Evolutionary conservation across 2,888 invertebrate species (phyloP).

Genomic region (Ochropleura leucogaster): DNA sequence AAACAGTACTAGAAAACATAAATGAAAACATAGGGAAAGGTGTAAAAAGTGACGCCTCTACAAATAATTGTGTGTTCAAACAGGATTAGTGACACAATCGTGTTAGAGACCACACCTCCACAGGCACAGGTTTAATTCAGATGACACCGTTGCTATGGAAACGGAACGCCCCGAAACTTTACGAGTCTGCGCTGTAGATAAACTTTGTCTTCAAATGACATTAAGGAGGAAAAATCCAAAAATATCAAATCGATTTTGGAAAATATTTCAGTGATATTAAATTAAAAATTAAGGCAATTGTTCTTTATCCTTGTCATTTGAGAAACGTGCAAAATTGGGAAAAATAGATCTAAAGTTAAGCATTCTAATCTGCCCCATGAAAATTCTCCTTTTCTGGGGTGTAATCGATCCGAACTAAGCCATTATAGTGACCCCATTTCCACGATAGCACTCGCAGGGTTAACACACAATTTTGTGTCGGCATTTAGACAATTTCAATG

Average conservation of each 20-base stretch:
- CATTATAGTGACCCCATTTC: slow-evolving; percentile 51
- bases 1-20: slow-evolving; percentile 46
- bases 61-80: slow-evolving; percentile 77
- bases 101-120: slow-evolving; percentile 82
- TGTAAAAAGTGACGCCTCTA: slow-evolving; percentile 77
- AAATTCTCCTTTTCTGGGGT: slow-evolving; percentile 16
- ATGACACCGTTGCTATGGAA: slow-evolving; percentile 67
- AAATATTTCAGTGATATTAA: not conserved
- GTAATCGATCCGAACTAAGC: slow-evolving; percentile 43
- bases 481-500: not conserved
- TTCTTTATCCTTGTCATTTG: rapidly evolving
- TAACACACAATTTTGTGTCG: slow-evolving; percentile 18
- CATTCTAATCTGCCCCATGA: not conserved
- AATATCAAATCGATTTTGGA: not conserved
- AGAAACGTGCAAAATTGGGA: not conserved
- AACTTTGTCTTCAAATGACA: not conserved
- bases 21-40: slow-evolving; percentile 51
- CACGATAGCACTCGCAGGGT: slow-evolving; percentile 20
- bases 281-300: not conserved
- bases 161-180: slow-evolving; percentile 62
- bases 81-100: slow-evolving; percentile 81
- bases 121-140: slow-evolving; percentile 54
- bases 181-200: slow-evolving; percentile 51
- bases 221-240: not conserved
- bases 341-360: not conserved